phyloP scores from a whole-genome alignment of 2,888 invertebrate genomes.

The Dugesia japonica region DNA sequence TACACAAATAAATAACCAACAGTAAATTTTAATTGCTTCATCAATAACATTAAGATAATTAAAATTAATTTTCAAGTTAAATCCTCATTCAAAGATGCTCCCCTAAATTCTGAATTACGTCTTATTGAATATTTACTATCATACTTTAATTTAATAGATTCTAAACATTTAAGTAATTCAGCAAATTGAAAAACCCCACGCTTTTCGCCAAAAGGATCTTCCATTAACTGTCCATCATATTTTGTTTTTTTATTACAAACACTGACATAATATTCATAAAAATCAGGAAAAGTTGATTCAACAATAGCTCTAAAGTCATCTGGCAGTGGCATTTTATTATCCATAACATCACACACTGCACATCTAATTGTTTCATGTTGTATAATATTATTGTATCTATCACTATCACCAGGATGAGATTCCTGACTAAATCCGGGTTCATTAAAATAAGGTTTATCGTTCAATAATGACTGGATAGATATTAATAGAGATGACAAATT shows the following conservation, averaged over 20 bases:
- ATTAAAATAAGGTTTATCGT: constrained; percentile 56
- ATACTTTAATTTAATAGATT: background rate
- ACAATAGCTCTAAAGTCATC: constrained; percentile 48
- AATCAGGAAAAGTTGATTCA: constrained; percentile 52
- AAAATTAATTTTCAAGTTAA: too few species aligned
- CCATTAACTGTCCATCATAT: constrained; percentile 22
- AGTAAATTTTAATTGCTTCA: too few species aligned
- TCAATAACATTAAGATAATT: too few species aligned
- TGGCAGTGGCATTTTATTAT: constrained; percentile 35
- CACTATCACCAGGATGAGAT: constrained; percentile 49
- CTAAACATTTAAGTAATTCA: background rate
- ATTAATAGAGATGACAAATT: constrained; percentile 52
- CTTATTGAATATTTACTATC: background rate
- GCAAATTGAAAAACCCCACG: constrained; percentile 20
- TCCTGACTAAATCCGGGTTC: constrained; percentile 55
- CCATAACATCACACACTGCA: constrained; percentile 50
- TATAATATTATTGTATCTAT: constrained; percentile 52
- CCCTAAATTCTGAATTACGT: too few species aligned
- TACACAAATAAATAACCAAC: too few species aligned
- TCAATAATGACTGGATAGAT: constrained; percentile 54
- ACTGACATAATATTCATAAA: constrained; percentile 51
- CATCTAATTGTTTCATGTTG: constrained; percentile 53
- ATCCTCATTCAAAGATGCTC: too few species aligned
- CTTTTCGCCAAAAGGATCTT: constrained; percentile 31
- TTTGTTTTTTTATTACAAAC: constrained; percentile 45